phyloP scores from a whole-genome alignment of 2,888 invertebrate genomes.

The Drosophila peninsularis region DNA sequence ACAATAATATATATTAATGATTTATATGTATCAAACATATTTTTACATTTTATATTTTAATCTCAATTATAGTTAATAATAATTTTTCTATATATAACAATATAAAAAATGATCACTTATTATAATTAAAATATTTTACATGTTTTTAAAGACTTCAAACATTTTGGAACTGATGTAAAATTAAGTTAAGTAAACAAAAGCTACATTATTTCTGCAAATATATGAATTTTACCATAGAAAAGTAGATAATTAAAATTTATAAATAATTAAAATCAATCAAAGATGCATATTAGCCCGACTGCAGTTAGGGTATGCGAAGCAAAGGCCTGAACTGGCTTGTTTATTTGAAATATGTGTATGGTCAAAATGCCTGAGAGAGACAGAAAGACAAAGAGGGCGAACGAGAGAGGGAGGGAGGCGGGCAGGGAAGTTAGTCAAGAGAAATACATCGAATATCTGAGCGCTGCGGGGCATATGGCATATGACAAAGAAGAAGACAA shows the following conservation, averaged over 20 bases:
- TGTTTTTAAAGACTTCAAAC: too few species aligned
- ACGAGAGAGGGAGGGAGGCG: background rate
- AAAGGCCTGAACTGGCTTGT: slow-evolving; percentile 9
- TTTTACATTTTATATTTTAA: too few species aligned
- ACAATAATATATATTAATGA: too few species aligned
- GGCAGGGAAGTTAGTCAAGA: slow-evolving; percentile 30
- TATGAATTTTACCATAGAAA: too few species aligned
- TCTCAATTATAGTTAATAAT: too few species aligned
- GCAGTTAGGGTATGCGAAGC: slow-evolving; percentile 14
- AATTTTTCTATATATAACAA: too few species aligned
- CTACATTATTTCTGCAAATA: too few species aligned
- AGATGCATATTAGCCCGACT: background rate
- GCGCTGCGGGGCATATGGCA: slow-evolving; percentile 2
- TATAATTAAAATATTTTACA: too few species aligned
- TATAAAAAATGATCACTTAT: too few species aligned
- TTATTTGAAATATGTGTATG: slow-evolving; percentile 16
- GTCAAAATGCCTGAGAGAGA: slow-evolving; percentile 22
- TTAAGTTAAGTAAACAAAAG: too few species aligned
- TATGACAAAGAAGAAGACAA: background rate
- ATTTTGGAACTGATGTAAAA: too few species aligned
- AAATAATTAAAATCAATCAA: background rate
- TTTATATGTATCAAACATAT: too few species aligned
- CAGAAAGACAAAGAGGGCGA: background rate
- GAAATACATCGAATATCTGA: slow-evolving; percentile 19
- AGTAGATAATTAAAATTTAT: background rate